phyloP scores from a whole-genome alignment of 2,113 vertebrate species.

The Oreochromis aureus region DNA sequence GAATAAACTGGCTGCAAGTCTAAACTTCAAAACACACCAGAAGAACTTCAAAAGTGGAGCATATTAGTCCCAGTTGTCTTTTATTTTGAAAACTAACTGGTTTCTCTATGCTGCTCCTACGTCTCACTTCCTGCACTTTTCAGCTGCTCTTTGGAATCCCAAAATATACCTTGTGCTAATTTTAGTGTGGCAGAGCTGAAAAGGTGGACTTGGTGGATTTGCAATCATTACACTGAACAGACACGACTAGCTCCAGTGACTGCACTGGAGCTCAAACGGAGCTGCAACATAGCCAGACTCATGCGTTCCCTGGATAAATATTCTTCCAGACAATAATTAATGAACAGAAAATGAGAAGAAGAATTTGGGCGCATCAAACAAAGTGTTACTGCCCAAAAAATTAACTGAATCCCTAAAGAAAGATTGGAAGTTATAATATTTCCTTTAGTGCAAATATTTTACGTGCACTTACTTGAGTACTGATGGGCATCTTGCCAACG shows the following conservation, averaged over 20 bases:
- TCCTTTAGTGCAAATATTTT: background rate
- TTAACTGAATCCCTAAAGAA: background rate
- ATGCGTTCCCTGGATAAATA: background rate
- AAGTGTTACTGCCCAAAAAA: background rate
- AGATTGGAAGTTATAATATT: background rate
- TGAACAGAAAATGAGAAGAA: background rate
- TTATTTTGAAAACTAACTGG: background rate
- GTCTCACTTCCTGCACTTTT: background rate
- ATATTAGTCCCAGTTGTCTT: background rate
- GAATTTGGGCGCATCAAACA: background rate
- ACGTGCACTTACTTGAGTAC: slow-evolving; percentile 75
- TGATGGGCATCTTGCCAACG: slow-evolving; percentile 74
- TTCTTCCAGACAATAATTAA: background rate
- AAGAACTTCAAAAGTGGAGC: background rate
- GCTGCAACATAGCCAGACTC: fast-evolving
- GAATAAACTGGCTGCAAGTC: background rate
- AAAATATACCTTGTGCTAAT: background rate
- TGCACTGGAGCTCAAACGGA: background rate
- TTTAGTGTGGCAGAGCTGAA: background rate
- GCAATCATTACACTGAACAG: background rate
- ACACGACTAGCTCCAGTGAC: background rate
- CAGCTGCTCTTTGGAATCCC: background rate
- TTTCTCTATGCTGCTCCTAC: background rate
- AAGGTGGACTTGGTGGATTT: background rate
- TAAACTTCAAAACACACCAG: background rate